phyloP scores from a whole-genome alignment of 2,797 vertebrate species.

The Thripadectes ignobilis region DNA sequence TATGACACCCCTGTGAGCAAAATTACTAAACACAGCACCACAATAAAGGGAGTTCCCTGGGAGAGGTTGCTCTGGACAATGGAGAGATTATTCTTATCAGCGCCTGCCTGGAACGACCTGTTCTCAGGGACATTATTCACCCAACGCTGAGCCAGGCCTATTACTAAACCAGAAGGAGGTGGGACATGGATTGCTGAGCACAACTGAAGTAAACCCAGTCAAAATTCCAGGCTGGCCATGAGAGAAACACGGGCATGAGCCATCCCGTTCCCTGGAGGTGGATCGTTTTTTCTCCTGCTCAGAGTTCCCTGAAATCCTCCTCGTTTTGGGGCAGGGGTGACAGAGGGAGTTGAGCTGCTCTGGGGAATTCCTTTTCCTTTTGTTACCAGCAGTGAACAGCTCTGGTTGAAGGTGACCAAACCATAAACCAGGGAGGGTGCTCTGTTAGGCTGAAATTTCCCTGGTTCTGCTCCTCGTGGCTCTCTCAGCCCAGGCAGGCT shows the following conservation, averaged over 20 bases:
- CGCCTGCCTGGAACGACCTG: not conserved
- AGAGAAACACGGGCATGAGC: not conserved
- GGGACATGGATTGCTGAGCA: not conserved
- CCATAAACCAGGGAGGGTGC: not conserved
- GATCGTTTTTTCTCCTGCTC: not conserved
- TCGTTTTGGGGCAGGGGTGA: not conserved
- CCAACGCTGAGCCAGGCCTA: not conserved
- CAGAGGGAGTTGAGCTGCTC: not conserved
- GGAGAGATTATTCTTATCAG: not conserved
- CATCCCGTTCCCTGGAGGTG: not conserved
- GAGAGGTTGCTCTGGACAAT: not conserved
- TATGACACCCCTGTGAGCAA: not conserved
- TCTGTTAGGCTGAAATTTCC: not conserved
- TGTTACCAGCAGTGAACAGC: not conserved
- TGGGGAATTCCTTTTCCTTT: not conserved
- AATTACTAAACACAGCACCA: not conserved
- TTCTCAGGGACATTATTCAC: not conserved
- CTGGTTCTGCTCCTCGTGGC: not conserved
- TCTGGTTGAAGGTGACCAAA: not conserved
- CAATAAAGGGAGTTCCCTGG: slow-evolving; percentile 28
- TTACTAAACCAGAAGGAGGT: not conserved
- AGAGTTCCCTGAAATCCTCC: not conserved
- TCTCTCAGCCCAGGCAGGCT: not conserved
- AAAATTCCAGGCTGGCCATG: not conserved
- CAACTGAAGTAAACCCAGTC: not conserved